Conservation (phyloP, 2,113 vertebrate genomes). For the human region DNA sequence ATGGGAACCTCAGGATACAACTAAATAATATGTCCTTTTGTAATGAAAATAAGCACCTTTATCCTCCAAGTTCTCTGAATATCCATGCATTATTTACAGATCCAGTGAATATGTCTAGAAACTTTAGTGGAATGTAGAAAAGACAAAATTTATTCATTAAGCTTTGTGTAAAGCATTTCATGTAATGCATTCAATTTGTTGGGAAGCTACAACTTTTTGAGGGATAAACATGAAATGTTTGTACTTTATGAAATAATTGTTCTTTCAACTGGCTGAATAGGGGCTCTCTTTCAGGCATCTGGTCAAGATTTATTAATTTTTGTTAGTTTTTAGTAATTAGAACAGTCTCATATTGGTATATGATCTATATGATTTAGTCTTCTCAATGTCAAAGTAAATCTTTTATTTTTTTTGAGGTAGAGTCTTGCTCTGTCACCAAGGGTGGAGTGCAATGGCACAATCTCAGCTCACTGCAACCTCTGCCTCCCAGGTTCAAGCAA, state of each 20-base stretch:
- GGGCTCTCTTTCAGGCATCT: background rate
- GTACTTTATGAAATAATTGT: background rate
- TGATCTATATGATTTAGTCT: background rate
- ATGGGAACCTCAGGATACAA: background rate
- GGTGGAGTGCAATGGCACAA: too few relatives aligned
- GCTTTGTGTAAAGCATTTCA: background rate
- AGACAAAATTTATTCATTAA: background rate
- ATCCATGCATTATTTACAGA: background rate
- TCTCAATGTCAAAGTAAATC: background rate
- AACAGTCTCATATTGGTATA: background rate
- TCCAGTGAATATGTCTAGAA: background rate
- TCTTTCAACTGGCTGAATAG: background rate
- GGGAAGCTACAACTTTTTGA: background rate
- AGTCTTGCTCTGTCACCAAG: too few relatives aligned
- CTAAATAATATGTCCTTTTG: background rate
- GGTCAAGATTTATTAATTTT: background rate
- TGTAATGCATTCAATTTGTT: background rate
- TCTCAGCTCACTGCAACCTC: too few relatives aligned
- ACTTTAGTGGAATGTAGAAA: background rate
- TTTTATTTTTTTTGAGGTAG: background rate
- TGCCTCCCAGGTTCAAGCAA: too few relatives aligned
- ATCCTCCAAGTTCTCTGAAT: background rate
- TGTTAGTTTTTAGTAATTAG: background rate
- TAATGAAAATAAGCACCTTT: background rate
- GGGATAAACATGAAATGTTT: background rate